phyloP scores from a whole-genome alignment of 2,888 invertebrate genomes.

The Drosophila nigricruria region DNA sequence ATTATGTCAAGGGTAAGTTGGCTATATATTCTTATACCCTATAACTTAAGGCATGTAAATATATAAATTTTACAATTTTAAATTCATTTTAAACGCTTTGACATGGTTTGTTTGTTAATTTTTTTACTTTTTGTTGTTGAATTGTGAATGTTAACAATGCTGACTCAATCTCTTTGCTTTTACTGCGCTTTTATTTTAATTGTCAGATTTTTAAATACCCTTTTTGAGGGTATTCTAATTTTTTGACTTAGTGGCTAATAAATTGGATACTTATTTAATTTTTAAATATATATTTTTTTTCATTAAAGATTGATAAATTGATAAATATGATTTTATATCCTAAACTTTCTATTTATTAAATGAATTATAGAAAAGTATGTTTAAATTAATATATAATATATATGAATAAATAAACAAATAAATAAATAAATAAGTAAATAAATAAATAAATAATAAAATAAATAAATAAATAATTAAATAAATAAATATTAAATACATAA shows the following conservation, averaged over 20 bases:
- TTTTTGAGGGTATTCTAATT: background rate
- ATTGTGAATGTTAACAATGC: background rate
- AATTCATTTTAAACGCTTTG: background rate
- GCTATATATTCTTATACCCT: slow-evolving; percentile 5
- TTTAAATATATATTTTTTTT: too few species aligned
- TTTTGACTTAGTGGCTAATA: background rate
- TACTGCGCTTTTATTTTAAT: background rate
- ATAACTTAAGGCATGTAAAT: background rate
- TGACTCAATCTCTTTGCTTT: background rate
- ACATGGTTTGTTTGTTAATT: background rate
- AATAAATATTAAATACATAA: too few species aligned
- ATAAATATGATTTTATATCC: too few species aligned
- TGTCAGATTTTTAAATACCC: background rate
- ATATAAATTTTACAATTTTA: background rate
- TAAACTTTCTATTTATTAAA: too few species aligned
- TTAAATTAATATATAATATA: too few species aligned
- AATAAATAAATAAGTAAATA: too few species aligned
- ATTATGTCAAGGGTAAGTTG: slow-evolving; percentile 90
- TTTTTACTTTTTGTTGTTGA: background rate
- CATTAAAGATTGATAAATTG: too few species aligned
- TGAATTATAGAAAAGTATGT: too few species aligned
- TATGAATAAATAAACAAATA: too few species aligned
- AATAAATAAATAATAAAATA: too few species aligned
- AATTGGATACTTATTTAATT: too few species aligned
- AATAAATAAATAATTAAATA: too few species aligned